A percentile compares a stretch with the other conserved stretches of the same genome.
Evolutionary conservation across 2,888 invertebrate species (phyloP).

Genomic region (Eilema sororculum): DNA sequence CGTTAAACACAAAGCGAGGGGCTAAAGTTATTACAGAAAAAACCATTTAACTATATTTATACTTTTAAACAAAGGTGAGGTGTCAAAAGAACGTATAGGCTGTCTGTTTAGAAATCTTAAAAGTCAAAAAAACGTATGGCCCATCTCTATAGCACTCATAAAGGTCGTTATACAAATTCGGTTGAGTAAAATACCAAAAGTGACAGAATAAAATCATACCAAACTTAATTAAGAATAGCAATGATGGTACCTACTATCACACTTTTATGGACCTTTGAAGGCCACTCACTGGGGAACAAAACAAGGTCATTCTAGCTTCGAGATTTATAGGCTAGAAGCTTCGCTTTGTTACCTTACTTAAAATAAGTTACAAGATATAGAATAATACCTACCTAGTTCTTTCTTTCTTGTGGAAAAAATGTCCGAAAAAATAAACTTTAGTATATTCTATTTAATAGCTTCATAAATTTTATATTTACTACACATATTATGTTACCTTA

Average conservation of each 20-base stretch:
- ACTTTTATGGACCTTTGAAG: neutral
- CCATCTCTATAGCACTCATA: too few species aligned
- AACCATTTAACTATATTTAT: too few species aligned
- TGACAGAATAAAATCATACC: neutral
- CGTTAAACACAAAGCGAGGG: too few species aligned
- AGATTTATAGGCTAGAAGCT: neutral
- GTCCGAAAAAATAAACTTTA: neutral
- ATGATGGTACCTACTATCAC: neutral
- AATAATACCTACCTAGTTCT: neutral
- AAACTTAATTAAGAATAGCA: neutral
- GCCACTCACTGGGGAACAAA: neutral
- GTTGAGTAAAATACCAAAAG: too few species aligned
- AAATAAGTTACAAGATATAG: too few species aligned
- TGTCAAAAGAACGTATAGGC: too few species aligned
- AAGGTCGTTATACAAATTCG: too few species aligned
- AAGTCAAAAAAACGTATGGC: too few species aligned
- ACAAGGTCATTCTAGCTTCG: neutral
- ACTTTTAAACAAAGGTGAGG: too few species aligned
- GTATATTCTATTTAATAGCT: slow-evolving; percentile 37
- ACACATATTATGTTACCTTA: slow-evolving; percentile 50
- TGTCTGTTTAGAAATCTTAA: too few species aligned
- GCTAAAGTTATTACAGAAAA: too few species aligned
- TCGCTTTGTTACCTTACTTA: neutral
- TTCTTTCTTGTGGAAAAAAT: slow-evolving; percentile 29
- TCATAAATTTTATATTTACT: slow-evolving; percentile 58